Evolutionary conservation across 2,797 vertebrate genomes (phyloP), one percentile per base, ranked within the genome.

Genomic region (Microctenopoma lineatum): DNA sequence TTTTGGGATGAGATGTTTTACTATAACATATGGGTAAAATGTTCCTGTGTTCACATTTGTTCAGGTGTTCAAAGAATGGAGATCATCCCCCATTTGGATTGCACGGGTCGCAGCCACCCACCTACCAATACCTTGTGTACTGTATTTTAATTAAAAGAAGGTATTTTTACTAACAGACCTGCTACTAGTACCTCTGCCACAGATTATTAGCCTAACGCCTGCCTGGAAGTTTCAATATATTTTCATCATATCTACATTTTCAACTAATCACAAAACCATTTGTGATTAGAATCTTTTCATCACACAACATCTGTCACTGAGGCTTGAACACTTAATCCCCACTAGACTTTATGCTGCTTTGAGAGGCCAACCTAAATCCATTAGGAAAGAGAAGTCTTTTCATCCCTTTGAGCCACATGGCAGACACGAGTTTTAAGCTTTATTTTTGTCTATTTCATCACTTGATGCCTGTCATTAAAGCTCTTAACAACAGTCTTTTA

Each of bases 391-490:
- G 12, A 56, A 80, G 71, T 44, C 70, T 70, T 87, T 79, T 68
- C 56, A 85, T 84, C 75, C 62, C 46, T 56, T 70, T 14, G 27
- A 70, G 50, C 73, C 59, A 59, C 36, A 45, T 3, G 13, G 51
- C 34, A 65, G 41, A 39, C 48, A 50, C 13, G 13, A 59, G 13
- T 50, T 39, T 66, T 59, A 7, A 32, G 54, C 54, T 70, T 73
- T 66, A 50, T 48, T 74, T 84, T 53, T 57, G 50, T 72, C 64
- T 16, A 5, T 76, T 87, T 69, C 72, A 77, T 84, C 72, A 77
- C 65, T 50, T 70, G 76, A 81, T 59, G 46, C 60, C 53, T 76
- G 73, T 80, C 72, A 78, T 68, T 76, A 61, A 70, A 57, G 51
- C 44, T 66, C 66, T 70, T 74, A 75, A 77, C 58, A 73, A 45